phyloP scores from a whole-genome alignment of 1,140 invertebrate genomes.

The Drosophila busckii region DNA sequence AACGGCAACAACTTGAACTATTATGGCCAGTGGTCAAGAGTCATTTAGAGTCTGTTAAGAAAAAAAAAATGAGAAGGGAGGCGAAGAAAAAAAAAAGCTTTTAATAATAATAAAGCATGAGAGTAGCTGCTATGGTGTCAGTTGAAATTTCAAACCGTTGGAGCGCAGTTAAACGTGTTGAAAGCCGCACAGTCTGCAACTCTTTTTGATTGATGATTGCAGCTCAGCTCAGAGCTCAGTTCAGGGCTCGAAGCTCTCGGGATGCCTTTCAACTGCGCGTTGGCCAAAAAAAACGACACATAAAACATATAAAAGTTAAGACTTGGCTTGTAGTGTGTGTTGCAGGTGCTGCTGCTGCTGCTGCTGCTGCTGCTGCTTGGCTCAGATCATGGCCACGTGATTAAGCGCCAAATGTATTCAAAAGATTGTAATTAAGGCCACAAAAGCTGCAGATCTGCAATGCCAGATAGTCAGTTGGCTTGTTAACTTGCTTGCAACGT shows the following conservation, averaged over 20 bases:
- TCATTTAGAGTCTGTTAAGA: slow-evolving; percentile 49
- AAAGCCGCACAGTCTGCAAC: slow-evolving; percentile 42
- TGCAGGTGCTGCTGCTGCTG: slow-evolving; percentile 29
- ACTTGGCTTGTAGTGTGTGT: slow-evolving; percentile 53
- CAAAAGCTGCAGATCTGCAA: slow-evolving; percentile 72
- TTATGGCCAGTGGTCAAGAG: slow-evolving; percentile 67
- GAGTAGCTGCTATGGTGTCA: too few species aligned
- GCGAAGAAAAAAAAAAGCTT: too few species aligned
- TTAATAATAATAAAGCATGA: too few species aligned
- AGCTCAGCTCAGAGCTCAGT: slow-evolving; percentile 30
- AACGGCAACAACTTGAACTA: slow-evolving; percentile 61
- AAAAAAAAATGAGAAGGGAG: slow-evolving; percentile 29
- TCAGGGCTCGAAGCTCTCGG: slow-evolving; percentile 4
- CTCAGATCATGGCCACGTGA: slow-evolving; percentile 63
- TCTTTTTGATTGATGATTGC: slow-evolving; percentile 73
- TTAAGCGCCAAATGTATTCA: slow-evolving; percentile 77
- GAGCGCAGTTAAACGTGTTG: slow-evolving; percentile 69
- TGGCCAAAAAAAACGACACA: slow-evolving; percentile 41
- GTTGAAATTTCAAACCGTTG: slow-evolving; percentile 66
- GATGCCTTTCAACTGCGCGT: slow-evolving; percentile 58
- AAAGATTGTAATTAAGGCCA: slow-evolving; percentile 77
- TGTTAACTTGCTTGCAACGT: slow-evolving; percentile 45
- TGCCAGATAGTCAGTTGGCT: slow-evolving; percentile 66
- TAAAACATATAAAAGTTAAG: not conserved
- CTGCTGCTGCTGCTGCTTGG: not conserved